Evolutionary conservation across 30 jellyfish, hydroid and myxozoan genomes (phyloP).

Genomic region (Mastigias papua): DNA sequence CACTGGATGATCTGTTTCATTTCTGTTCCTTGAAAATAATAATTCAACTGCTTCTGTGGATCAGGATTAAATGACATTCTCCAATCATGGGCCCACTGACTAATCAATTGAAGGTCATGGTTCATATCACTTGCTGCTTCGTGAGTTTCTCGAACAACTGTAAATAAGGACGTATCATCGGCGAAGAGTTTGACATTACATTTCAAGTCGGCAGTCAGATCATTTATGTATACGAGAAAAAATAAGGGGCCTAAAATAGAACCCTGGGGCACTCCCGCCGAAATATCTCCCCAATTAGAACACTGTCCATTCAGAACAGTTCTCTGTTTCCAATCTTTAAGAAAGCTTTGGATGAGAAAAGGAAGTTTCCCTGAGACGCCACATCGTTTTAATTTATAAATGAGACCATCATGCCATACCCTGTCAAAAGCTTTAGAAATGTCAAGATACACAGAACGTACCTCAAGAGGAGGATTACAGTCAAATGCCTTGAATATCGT

Average conservation of each 20-base stretch:
- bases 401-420: slow-evolving; percentile 73
- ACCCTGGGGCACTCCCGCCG: slow-evolving; percentile 85
- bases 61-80: slow-evolving; percentile 73
- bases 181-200: slow-evolving; percentile 67
- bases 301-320: slow-evolving; percentile 68
- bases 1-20: slow-evolving; percentile 32
- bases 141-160: slow-evolving; percentile 57
- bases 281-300: slow-evolving; percentile 67
- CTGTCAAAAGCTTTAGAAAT: slow-evolving; percentile 66
- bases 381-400: slow-evolving; percentile 60
- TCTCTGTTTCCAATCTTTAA: slow-evolving; percentile 52
- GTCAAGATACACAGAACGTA: slow-evolving; percentile 59
- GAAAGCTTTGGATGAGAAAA: slow-evolving; percentile 39
- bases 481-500: slow-evolving; percentile 32
- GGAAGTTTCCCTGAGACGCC: slow-evolving; percentile 62
- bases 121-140: slow-evolving; percentile 73
- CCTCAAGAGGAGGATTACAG: slow-evolving; percentile 57
- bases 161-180: slow-evolving; percentile 63
- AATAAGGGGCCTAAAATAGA: slow-evolving; percentile 68
- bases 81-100: slow-evolving; percentile 71
- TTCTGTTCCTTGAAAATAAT: slow-evolving; percentile 33
- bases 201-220: slow-evolving; percentile 53
- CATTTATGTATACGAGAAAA: slow-evolving; percentile 56
- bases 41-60: slow-evolving; percentile 50
- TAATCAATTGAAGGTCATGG: slow-evolving; percentile 49